phyloP scores from a whole-genome alignment of 2,888 invertebrate species.

The Apodemia hepburni region DNA sequence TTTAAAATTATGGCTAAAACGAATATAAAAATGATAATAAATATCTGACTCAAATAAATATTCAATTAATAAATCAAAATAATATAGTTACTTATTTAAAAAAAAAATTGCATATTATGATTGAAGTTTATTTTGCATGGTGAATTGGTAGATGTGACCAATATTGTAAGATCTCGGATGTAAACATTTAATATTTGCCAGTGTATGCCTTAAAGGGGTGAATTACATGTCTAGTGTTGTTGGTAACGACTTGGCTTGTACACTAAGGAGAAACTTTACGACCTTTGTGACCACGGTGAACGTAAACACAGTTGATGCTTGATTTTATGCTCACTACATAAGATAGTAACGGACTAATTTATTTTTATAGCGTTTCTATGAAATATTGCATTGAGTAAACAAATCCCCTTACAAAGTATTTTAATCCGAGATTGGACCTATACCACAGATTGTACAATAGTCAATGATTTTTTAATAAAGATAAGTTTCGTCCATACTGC shows the following conservation, averaged over 20 bases:
- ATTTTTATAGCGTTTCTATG: conserved; percentile 13
- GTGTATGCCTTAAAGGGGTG: conserved; percentile 27
- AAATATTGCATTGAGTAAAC: conserved; percentile 9
- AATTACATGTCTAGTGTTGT: conserved; percentile 39
- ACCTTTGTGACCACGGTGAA: conserved; percentile 55
- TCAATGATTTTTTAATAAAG: no score
- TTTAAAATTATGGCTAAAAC: no score
- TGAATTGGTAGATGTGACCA: neutral
- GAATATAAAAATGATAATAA: no score
- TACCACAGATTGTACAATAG: no score
- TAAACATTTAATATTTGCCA: neutral
- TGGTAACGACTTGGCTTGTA: conserved; percentile 48
- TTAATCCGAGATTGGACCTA: neutral
- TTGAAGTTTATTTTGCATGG: neutral
- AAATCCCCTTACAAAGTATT: conserved; percentile 1
- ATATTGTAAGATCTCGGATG: neutral
- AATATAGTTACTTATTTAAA: neutral
- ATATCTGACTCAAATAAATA: no score
- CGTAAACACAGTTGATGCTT: conserved; percentile 47
- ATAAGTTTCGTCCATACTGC: no score
- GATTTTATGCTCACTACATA: conserved; percentile 43
- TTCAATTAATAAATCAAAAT: no score
- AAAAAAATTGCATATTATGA: neutral
- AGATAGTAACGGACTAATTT: conserved; percentile 31
- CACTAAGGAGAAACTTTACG: conserved; percentile 67